These are phyloP conservation scores for Pteria penguin DNA, from an alignment of 2,888 invertebrate species.

Conservation along the genomic window DNA sequence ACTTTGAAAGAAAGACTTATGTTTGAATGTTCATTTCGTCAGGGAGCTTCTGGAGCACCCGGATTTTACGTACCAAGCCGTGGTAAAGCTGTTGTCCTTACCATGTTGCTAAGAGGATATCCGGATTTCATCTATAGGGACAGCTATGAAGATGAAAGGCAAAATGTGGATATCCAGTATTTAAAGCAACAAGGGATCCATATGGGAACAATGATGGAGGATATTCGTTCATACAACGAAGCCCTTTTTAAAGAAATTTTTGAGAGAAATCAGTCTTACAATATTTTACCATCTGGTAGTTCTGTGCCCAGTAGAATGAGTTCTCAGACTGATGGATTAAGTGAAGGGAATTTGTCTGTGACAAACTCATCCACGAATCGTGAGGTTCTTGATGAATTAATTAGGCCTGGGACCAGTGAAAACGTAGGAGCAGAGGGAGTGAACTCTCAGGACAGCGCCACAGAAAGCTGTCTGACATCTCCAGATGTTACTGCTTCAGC, in stretches of 20 bases:
- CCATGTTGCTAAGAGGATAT: slow-evolving; percentile 42
- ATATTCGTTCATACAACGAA: slow-evolving; percentile 9
- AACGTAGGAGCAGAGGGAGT: too few species aligned
- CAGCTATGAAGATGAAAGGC: neutral
- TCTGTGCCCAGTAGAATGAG: neutral
- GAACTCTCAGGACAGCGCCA: too few species aligned
- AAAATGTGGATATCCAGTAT: slow-evolving; percentile 10
- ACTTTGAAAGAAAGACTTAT: slow-evolving; percentile 14
- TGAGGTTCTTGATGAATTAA: too few species aligned
- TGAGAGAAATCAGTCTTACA: neutral
- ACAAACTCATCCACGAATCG: neutral
- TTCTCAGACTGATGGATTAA: neutral
- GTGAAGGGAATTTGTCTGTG: neutral
- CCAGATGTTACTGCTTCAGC: too few species aligned
- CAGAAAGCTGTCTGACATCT: too few species aligned
- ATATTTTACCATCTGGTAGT: neutral
- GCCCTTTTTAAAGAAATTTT: slow-evolving; percentile 35
- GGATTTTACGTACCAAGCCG: slow-evolving; percentile 35
- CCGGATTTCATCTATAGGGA: slow-evolving; percentile 42
- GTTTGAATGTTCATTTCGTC: slow-evolving; percentile 43
- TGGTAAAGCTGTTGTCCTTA: slow-evolving; percentile 33
- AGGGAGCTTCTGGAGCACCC: slow-evolving; percentile 49
- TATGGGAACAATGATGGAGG: slow-evolving; percentile 20
- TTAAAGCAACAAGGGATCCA: slow-evolving; percentile 45
- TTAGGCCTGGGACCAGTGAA: too few species aligned